phyloP scores from a whole-genome alignment of 2,888 invertebrate species.

The Tenodera sinensis region DNA sequence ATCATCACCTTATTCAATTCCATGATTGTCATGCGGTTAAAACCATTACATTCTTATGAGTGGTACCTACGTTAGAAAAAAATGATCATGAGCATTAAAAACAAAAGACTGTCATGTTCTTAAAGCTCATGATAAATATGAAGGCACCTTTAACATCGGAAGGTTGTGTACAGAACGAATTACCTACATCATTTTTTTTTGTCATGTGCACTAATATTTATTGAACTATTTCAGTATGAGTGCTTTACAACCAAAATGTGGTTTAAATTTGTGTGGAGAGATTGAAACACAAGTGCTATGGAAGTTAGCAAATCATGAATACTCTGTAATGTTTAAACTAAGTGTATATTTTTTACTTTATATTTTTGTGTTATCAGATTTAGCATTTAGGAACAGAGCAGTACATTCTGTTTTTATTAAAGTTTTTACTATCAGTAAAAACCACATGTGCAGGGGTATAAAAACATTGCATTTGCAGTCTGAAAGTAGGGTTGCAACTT shows the following conservation, averaged over 20 bases:
- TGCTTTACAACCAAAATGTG: neutral
- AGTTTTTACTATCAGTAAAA: too few species aligned
- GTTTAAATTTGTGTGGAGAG: neutral
- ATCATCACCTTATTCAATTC: neutral
- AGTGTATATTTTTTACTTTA: too few species aligned
- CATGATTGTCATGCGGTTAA: neutral
- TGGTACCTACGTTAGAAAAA: neutral
- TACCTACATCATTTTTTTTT: neutral
- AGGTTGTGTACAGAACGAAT: neutral
- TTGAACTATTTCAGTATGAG: neutral
- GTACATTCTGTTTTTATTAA: too few species aligned
- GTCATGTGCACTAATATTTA: slow-evolving; percentile 8
- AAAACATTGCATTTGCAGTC: too few species aligned
- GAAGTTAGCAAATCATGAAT: too few species aligned
- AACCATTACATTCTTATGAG: neutral
- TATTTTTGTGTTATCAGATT: too few species aligned
- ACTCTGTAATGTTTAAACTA: too few species aligned
- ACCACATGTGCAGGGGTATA: too few species aligned
- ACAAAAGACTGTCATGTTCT: neutral
- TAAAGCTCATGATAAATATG: neutral
- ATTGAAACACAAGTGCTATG: neutral
- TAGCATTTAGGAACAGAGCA: too few species aligned
- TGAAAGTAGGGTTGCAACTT: too few species aligned
- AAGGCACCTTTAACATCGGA: neutral
- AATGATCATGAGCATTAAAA: neutral